Evolutionary conservation across 1,140 invertebrate genomes (phyloP), one percentile per base, ranked within the genome.

Genomic region (Saccostrea echinata): DNA sequence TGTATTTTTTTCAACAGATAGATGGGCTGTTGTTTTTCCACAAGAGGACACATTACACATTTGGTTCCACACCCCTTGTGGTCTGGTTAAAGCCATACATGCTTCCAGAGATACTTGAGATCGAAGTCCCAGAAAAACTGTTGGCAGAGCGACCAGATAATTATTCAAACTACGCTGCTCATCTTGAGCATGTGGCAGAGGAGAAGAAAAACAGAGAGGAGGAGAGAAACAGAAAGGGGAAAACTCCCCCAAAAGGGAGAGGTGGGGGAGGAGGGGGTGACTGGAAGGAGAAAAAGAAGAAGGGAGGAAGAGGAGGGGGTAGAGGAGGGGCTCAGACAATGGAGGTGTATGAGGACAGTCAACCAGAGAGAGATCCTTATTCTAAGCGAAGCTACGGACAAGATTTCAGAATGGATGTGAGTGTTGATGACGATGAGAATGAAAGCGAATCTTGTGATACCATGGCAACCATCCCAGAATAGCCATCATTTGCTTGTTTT

Each of bases 1-100:
- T 53, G 61, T 84, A 64, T 85, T n/a, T 51, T 83, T 51, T 51
- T 51, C 24, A 52, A 52, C 35, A 95, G 93, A 90, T 95, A 80
- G 95, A 95, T 90, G 94, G 95, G 0, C 80, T 95, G 27, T 89
- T 95, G 84, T 95, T 95, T 88, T 95, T 93, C 88, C 94, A 95
- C 90, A 94, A 94, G 84, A 89, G 92, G 89, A 96, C 96, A 0
- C 96, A 97, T 90, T 99, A 99, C 91, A 96, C 96, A 12, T 96
- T 96, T 90, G 97, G 97, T 16, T 93, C 95, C 55, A 98, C 98
- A 0, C 98, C 98, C 0, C 94, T 99, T 18, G 97, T 98, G 0
- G 97, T 97, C 2, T 99, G 98, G 98, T 95, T 98, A 0, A 98
- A 97, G 93, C 96, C 97, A 0, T 98, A 96, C 93, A 98, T 98